Conservation (phyloP, 2,113 vertebrate species). For the Gymnocephalus cernua region DNA sequence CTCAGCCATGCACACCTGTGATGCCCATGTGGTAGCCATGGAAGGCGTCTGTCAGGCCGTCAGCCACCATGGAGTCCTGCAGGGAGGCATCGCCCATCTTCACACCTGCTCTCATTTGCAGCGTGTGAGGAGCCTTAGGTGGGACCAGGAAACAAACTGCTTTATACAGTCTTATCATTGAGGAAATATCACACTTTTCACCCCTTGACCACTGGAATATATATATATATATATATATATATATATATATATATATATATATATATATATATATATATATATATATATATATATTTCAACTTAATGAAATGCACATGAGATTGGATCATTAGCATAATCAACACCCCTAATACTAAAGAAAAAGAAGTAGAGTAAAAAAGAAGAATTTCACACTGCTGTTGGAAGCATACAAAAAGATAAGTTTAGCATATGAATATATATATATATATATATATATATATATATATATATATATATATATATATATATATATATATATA, state of each 20-base stretch:
- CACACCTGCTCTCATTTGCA: constrained; percentile 91
- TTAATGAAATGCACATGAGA: not conserved
- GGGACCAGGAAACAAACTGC: not conserved
- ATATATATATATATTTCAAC: no score
- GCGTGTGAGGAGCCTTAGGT: constrained; percentile 90
- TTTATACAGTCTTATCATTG: not conserved
- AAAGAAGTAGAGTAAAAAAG: not conserved
- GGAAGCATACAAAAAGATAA: not conserved
- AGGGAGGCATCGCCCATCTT: constrained; percentile 90
- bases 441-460: no score
- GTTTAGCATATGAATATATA: no score
- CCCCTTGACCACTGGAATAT: not conserved
- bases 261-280: no score
- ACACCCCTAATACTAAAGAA: not conserved
- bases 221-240: no score
- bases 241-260: no score
- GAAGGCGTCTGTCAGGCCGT: constrained; percentile 95
- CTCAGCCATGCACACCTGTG: constrained; percentile 72
- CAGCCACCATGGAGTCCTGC: constrained; percentile 89
- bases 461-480: no score
- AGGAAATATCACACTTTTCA: not conserved
- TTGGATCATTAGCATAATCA: not conserved
- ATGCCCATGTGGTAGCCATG: constrained; percentile 95
- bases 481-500: no score
- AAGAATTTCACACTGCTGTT: not conserved